Base-by-base conservation (phyloP, 2,113 vertebrate genomes). In the Romanogobio albipinnatus region DNA sequence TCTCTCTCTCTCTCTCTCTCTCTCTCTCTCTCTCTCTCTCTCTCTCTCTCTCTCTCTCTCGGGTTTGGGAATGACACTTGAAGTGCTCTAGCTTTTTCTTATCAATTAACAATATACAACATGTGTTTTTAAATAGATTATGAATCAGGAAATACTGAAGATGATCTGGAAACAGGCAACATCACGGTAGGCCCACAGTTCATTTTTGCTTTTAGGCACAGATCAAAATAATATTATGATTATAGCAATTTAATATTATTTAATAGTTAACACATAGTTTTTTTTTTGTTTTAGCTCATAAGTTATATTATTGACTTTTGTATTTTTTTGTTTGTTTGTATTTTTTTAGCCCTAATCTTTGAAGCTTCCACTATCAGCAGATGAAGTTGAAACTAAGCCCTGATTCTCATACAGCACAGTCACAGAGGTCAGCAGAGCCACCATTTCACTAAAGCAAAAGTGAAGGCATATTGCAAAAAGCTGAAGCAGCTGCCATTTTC, bases 381-480 rank as follows among this genome's bases (percentile, higher is more conserved):
- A 17, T 53, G 73, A 51, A 45, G 24, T 14, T 73, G 13, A 75
- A 53, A 51, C 24, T 19, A 51, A 75, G 7, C 7, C 9, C 13
- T 75, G 13, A 29, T 75, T 75, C 33, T 33, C 49, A 33, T 53
- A 76, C 74, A 39, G 39, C 39, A 39, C 36, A 5, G 6, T 39
- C 5, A 39, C 39, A 33, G 26, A 29, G 49, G 24, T 19, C 74
- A 26, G 45, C n/a, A 2, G 13, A 24, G 71, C 22, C 13, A 45
- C n/a, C 71, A 49, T 74, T 74, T 49, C 13, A 74, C 71, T 24
- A 47, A 74, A 74, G 26, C 13, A 26, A 74, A 74, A 47, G 22
- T 49, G 43, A 74, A 49, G 22, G 9, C 43, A 74, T n/a, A n/a
- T n/a, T n/a, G n/a, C n/a, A n/a, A n/a, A n/a, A n/a, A n/a, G n/a